Evolutionary conservation across 2,113 vertebrate genomes (phyloP), one percentile per base, ranked within the genome.

Genomic region (Brachypodius melanocephalos): DNA sequence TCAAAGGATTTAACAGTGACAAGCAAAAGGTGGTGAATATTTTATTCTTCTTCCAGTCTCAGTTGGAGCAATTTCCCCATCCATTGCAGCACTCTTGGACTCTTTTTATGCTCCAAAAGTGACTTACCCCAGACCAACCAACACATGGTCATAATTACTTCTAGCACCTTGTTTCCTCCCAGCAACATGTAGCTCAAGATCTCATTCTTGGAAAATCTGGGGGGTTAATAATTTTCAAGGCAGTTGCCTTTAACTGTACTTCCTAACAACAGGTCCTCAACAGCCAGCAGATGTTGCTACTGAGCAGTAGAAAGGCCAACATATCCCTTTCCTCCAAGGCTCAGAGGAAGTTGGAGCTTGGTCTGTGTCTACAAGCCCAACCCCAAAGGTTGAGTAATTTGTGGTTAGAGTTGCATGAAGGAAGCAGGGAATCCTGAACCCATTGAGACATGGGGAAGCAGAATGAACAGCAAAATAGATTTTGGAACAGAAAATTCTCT

Each of bases 281-380:
- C 67, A 95, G 43, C 94, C 92, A 95, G 90, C 65, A 97, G 95
- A 93, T 97, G 96, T 36, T 94, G 92, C 95, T 96, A 32, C 94
- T 84, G 90, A 95, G 86, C 90, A 95, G 54, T 49, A 88, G 88
- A 76, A 83, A 88, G 72, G 13, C 43, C 59, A 93, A 67, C 12
- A 58, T 9, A 26, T 0, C 6, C 25, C 15, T 38, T 72, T 76
- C 38, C 51, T 88, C 55, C 71, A 85, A 92, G 42, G 32, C 17
- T 63, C 55, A 59, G 59, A 43, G 28, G 28, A 51, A 77, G 24
- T 28, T 68, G 31, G 46, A 66, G 6, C 21, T 74, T 6, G 1
- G 8, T 72, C 31, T 80, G 7, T 14, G 24, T 45, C 85, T 66
- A 40, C n/a, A 73, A 73, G 12, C 3, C 48, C 67, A 73, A n/a